A percentile compares a stretch with the other conserved stretches of the same genome.
Evolutionary conservation across 2,888 invertebrate species (phyloP).

Genomic region (Andrena hattorfiana): DNA sequence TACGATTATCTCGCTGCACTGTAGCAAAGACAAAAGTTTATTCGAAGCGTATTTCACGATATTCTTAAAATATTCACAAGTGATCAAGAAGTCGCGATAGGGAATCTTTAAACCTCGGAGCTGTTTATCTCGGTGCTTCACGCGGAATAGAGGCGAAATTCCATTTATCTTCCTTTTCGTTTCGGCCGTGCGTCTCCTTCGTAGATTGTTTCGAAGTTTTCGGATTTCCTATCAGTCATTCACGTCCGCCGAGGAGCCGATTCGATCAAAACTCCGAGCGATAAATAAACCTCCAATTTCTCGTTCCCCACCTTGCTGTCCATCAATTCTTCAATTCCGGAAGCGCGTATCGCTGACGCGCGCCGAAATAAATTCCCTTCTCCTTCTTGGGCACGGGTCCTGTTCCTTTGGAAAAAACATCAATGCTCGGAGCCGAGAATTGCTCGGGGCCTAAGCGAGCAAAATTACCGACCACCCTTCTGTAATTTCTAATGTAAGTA

Average conservation of each 20-base stretch:
- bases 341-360: conserved; percentile 28
- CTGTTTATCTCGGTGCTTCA: conserved; percentile 50
- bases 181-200: conserved; percentile 39
- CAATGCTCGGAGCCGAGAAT: no score
- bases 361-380: conserved; percentile 33
- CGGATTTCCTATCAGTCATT: conserved; percentile 73
- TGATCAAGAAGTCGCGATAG: conserved; percentile 27
- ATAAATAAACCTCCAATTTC: conserved; percentile 72
- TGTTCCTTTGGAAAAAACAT: not conserved
- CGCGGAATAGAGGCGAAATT: conserved; percentile 59
- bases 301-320: conserved; percentile 46
- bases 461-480: no score
- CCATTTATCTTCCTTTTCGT: conserved; percentile 70
- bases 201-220: conserved; percentile 64
- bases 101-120: conserved; percentile 14
- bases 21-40: no score
- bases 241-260: conserved; percentile 54
- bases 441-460: no score
- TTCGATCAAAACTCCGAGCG: conserved; percentile 65
- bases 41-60: not conserved
- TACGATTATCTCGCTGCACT: no score
- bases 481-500: no score
- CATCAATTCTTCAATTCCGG: conserved; percentile 48
- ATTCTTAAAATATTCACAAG: conserved; percentile 4
- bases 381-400: not conserved